Conservation (phyloP, 2,797 vertebrate genomes). For the Clarias pachynema region DNA sequence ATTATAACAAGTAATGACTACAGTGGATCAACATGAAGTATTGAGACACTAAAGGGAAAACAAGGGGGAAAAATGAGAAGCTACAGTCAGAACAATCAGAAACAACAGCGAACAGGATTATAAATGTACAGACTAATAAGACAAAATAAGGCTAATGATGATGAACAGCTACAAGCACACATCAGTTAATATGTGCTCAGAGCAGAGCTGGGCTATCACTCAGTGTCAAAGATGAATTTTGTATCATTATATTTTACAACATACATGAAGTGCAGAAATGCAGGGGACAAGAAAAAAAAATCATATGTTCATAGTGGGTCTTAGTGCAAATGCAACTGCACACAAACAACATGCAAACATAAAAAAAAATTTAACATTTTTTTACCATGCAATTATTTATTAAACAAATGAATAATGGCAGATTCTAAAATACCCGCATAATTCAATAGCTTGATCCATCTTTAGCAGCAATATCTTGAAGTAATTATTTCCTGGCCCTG, state of each 20-base stretch:
- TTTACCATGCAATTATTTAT: too few relatives aligned
- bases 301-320: too few relatives aligned
- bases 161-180: constrained; percentile 1
- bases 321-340: too few relatives aligned
- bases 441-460: too few relatives aligned
- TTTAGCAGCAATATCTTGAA: too few relatives aligned
- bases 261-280: too few relatives aligned
- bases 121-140: background rate
- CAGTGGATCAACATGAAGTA: background rate
- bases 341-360: too few relatives aligned
- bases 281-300: too few relatives aligned
- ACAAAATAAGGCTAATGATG: constrained; percentile 18
- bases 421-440: too few relatives aligned
- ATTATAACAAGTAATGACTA: background rate
- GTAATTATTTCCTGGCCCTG: too few relatives aligned
- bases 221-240: background rate
- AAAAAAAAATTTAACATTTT: too few relatives aligned
- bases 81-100: background rate
- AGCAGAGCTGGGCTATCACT: background rate
- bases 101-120: background rate
- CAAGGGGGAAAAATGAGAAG: background rate
- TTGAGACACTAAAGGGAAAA: background rate
- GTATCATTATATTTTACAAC: background rate
- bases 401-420: too few relatives aligned
- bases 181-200: constrained; percentile 4